Percentiles rank a stretch among this genome's conserved stretches.
phyloP scores from a whole-genome alignment of 1,140 invertebrate species.

The Ylistrum balloti region DNA sequence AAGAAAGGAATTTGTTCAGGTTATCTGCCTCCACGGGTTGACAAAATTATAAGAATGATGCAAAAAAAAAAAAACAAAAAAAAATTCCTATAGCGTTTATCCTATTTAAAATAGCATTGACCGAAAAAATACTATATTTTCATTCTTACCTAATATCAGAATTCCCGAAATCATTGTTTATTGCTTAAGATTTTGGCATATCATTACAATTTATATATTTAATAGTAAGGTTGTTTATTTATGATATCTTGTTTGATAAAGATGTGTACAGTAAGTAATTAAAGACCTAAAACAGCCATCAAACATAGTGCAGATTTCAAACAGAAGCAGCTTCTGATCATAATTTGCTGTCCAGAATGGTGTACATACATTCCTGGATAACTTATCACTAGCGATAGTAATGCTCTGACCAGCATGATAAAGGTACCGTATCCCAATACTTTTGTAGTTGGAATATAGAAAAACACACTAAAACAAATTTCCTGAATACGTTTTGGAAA shows the following conservation, averaged over 20 bases:
- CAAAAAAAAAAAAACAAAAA: not conserved
- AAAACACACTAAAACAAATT: constrained; percentile 1
- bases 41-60: not conserved
- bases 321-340: constrained; percentile 32
- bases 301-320: constrained; percentile 28
- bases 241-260: not conserved
- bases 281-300: constrained; percentile 28
- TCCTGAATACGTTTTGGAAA: not conserved
- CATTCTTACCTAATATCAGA: not conserved
- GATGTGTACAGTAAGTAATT: constrained; percentile 1
- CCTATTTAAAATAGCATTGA: not conserved
- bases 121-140: not conserved
- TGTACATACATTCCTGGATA: constrained; percentile 26
- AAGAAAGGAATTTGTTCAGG: constrained; percentile 38
- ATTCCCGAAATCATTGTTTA: not conserved
- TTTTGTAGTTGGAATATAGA: not conserved
- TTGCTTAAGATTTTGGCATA: no score
- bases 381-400: not conserved
- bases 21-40: not conserved
- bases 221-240: no score
- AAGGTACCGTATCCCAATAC: not conserved
- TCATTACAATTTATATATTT: no score
- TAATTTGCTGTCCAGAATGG: constrained; percentile 38
- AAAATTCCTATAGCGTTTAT: no score
- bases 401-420: not conserved